Percentiles rank a stretch among this genome's conserved stretches.
Conservation (phyloP, 2,113 vertebrate genomes). For the Gadus chalcogrammus region DNA sequence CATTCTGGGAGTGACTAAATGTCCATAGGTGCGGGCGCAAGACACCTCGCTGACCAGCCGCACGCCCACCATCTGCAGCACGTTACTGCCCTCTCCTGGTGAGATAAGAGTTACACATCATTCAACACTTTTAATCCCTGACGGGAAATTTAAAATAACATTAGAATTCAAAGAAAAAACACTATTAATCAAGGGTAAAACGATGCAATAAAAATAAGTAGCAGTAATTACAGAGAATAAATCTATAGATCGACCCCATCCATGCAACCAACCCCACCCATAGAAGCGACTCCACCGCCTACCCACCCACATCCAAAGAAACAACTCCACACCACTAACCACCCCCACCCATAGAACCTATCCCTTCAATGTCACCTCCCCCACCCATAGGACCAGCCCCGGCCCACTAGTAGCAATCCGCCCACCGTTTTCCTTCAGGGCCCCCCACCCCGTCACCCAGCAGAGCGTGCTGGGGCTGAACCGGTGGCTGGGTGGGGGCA, state of each 20-base stretch:
- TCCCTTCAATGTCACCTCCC: too few species aligned
- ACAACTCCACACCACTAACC: too few species aligned
- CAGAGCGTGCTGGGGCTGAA: constrained; percentile 83
- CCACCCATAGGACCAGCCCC: neutral
- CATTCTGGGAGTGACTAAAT: constrained; percentile 88
- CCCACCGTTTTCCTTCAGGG: constrained; percentile 81
- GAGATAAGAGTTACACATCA: constrained; percentile 7
- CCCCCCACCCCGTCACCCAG: constrained; percentile 95
- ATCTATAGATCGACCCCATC: too few species aligned
- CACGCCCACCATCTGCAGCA: constrained; percentile 85
- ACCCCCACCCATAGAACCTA: too few species aligned
- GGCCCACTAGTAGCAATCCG: too few species aligned
- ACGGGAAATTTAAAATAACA: neutral
- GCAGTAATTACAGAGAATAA: too few species aligned
- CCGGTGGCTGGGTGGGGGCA: constrained; percentile 82
- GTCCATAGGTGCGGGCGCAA: constrained; percentile 82
- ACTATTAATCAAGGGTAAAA: neutral
- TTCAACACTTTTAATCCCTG: neutral
- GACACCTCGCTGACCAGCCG: constrained; percentile 82
- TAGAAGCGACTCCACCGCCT: too few species aligned
- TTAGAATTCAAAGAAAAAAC: neutral
- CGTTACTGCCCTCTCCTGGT: constrained; percentile 75
- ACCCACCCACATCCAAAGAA: too few species aligned
- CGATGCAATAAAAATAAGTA: neutral
- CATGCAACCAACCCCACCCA: too few species aligned